These are phyloP conservation scores for Drosophila melanica DNA, from an alignment of 1,140 invertebrate genomes.

Conservation along the genomic window DNA sequence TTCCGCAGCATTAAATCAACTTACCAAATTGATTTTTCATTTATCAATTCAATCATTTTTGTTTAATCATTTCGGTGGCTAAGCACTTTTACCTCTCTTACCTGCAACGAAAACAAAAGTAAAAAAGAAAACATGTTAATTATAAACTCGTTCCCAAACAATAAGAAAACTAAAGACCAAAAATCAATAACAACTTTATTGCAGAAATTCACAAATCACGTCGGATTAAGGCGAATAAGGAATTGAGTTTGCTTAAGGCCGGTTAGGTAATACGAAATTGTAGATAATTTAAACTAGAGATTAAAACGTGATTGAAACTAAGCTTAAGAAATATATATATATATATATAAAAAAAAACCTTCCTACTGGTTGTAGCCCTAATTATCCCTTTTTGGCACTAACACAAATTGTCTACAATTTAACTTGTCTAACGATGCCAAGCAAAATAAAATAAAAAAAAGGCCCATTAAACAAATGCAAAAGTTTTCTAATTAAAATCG, in stretches of 20 bases:
- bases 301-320: too few relatives aligned
- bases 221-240: constrained; percentile 34
- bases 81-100: constrained; percentile 43
- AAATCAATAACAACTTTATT: constrained; percentile 70
- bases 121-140: constrained; percentile 70
- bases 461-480: constrained; percentile 56
- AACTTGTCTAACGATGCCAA: constrained; percentile 22
- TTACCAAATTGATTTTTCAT: neutral
- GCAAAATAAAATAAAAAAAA: constrained; percentile 20
- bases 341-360: too few relatives aligned
- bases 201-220: constrained; percentile 65
- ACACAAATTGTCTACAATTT: constrained; percentile 23
- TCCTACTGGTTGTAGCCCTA: too few relatives aligned
- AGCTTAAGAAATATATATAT: too few relatives aligned
- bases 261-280: neutral
- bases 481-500: constrained; percentile 79
- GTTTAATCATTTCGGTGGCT: constrained; percentile 14
- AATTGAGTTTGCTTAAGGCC: neutral
- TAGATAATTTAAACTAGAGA: too few relatives aligned
- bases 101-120: constrained; percentile 67
- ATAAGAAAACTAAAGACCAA: constrained; percentile 4
- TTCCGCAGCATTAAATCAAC: neutral
- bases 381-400: constrained; percentile 11
- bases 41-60: neutral
- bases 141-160: constrained; percentile 49